Conservation (phyloP, 2,888 invertebrate genomes). For the Aelia acuminata region DNA sequence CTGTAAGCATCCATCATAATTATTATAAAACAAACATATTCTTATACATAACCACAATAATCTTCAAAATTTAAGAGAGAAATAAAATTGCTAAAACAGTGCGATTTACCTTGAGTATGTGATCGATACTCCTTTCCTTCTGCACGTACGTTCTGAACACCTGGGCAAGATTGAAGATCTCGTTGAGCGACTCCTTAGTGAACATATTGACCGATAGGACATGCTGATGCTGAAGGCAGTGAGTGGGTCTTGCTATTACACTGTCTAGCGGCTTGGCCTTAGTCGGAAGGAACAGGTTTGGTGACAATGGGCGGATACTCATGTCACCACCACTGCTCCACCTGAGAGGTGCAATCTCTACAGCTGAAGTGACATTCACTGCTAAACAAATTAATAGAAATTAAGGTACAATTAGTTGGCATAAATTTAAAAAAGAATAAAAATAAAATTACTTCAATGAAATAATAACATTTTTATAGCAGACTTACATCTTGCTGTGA, state of each 20-base stretch:
- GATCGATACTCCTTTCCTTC: conserved; percentile 87
- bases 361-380: neutral
- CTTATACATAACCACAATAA: too few species aligned
- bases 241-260: conserved; percentile 66
- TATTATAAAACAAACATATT: too few species aligned
- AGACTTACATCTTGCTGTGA: too few species aligned
- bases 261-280: neutral
- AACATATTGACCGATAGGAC: conserved; percentile 90
- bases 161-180: conserved; percentile 95
- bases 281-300: neutral
- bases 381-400: neutral
- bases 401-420: neutral
- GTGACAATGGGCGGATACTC: conserved; percentile 52
- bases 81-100: neutral
- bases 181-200: conserved; percentile 89
- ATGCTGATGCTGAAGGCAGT: conserved; percentile 72
- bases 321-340: neutral
- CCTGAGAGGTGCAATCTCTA: neutral
- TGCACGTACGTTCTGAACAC: conserved; percentile 79
- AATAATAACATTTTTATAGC: too few species aligned
- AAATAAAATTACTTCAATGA: too few species aligned
- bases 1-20: conserved; percentile 68
- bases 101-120: conserved; percentile 78
- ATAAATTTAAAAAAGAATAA: neutral
- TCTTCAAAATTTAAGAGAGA: neutral